These are phyloP conservation scores for Carollia perspicillata DNA, from an alignment of 2,113 vertebrate genomes.

Conservation along the genomic window DNA sequence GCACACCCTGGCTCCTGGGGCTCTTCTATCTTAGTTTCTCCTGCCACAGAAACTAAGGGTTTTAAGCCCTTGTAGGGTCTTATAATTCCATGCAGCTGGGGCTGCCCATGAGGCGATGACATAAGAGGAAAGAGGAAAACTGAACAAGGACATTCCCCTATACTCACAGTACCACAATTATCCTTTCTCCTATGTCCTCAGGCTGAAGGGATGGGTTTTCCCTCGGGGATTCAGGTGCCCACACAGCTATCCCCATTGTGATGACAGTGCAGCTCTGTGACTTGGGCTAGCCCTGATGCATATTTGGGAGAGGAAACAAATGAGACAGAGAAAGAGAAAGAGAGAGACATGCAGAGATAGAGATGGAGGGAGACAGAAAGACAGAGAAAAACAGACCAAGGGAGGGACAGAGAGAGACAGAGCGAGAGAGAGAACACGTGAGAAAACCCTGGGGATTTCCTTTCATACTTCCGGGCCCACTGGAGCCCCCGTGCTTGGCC, in stretches of 20 bases:
- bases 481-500: neutral
- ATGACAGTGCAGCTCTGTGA: neutral
- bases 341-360: neutral
- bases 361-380: too few relatives aligned
- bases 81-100: neutral
- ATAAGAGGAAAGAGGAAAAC: neutral
- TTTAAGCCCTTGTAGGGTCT: neutral
- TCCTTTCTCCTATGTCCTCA: neutral
- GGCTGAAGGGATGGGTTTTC: neutral
- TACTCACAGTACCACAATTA: neutral
- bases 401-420: neutral
- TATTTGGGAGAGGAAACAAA: neutral
- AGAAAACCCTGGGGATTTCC: neutral
- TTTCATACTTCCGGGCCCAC: neutral
- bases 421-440: neutral
- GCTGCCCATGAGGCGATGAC: neutral
- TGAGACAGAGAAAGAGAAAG: neutral
- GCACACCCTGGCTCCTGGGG: too few relatives aligned
- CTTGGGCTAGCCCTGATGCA: neutral
- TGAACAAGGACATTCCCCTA: neutral
- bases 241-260: neutral
- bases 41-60: neutral
- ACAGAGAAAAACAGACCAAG: too few relatives aligned
- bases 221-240: neutral
- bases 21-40: neutral